phyloP scores from a whole-genome alignment of 2,113 vertebrate genomes.

The Cepphus grylle region DNA sequence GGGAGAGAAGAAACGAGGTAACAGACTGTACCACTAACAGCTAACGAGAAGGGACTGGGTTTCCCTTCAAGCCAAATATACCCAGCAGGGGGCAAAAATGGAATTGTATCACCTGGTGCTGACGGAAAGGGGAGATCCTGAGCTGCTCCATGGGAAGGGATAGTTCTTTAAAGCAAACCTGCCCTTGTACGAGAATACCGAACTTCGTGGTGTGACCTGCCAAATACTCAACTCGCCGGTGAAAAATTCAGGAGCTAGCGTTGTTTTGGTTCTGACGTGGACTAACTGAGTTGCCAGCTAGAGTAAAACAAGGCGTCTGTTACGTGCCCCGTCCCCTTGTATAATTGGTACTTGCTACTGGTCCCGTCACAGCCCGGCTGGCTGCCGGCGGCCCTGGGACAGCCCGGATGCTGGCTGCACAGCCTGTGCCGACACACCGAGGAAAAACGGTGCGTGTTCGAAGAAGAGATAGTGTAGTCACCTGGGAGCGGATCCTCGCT shows the following conservation, averaged over 20 bases:
- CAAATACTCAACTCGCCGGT: not conserved
- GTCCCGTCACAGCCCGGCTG: not conserved
- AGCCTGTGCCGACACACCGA: fast-evolving
- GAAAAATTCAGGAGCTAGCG: not conserved
- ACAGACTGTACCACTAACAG: not conserved
- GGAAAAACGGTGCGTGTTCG: fast-evolving
- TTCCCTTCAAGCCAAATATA: constrained; percentile 33
- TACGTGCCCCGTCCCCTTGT: not conserved
- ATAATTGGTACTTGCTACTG: not conserved
- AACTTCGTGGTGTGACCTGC: not conserved
- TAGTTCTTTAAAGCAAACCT: not conserved
- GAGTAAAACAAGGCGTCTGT: not conserved
- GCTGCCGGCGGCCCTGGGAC: not conserved
- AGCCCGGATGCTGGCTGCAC: not conserved
- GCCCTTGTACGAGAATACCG: not conserved
- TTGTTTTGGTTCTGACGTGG: not conserved
- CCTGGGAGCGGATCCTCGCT: not conserved
- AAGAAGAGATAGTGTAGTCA: not conserved
- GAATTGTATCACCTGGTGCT: not conserved
- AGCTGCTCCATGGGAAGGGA: not conserved
- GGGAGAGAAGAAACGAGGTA: not conserved
- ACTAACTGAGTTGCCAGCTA: not conserved
- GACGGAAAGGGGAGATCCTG: not conserved
- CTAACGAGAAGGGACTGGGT: not conserved
- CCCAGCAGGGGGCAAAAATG: constrained; percentile 1